phyloP scores from a whole-genome alignment of 1,140 invertebrate species.

The Diploscapter pachys region DNA sequence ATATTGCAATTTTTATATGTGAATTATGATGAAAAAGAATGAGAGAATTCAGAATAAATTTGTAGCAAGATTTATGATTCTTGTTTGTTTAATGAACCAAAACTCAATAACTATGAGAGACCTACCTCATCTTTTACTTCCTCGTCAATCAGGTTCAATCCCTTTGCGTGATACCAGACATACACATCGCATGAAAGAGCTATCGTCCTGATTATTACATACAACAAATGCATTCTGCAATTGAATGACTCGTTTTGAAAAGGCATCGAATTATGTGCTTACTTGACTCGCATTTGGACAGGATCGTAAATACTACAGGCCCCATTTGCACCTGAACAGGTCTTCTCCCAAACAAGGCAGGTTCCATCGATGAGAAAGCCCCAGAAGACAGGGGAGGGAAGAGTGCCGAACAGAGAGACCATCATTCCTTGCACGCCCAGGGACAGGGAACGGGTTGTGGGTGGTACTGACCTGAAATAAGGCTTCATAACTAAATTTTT shows the following conservation, averaged over 20 bases:
- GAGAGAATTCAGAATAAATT: no score
- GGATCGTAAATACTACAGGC: conserved; percentile 53
- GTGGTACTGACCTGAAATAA: conserved; percentile 36
- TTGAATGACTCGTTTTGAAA: no score
- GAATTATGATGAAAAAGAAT: no score
- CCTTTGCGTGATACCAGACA: conserved; percentile 34
- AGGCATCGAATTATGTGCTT: not conserved
- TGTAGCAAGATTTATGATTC: not conserved
- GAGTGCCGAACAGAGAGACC: conserved; percentile 41
- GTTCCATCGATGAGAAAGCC: conserved; percentile 52
- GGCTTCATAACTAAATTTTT: no score
- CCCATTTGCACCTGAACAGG: conserved; percentile 43
- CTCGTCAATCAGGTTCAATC: conserved; percentile 32
- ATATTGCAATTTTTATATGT: no score
- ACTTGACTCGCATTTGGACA: conserved; percentile 38
- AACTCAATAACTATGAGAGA: not conserved
- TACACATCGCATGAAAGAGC: conserved; percentile 33
- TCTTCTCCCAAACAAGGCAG: conserved; percentile 51
- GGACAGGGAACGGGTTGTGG: conserved; percentile 35
- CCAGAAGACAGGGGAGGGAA: conserved; percentile 55
- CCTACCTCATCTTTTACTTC: conserved; percentile 5
- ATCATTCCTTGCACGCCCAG: conserved; percentile 33
- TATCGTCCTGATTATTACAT: conserved; percentile 29
- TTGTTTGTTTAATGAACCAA: not conserved
- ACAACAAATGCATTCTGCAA: conserved; percentile 27